A percentile compares a stretch with the other conserved stretches of the same genome.
These are phyloP conservation scores for Ficedula albicollis DNA, from an alignment of 2,797 vertebrate genomes.

Conservation along the genomic window DNA sequence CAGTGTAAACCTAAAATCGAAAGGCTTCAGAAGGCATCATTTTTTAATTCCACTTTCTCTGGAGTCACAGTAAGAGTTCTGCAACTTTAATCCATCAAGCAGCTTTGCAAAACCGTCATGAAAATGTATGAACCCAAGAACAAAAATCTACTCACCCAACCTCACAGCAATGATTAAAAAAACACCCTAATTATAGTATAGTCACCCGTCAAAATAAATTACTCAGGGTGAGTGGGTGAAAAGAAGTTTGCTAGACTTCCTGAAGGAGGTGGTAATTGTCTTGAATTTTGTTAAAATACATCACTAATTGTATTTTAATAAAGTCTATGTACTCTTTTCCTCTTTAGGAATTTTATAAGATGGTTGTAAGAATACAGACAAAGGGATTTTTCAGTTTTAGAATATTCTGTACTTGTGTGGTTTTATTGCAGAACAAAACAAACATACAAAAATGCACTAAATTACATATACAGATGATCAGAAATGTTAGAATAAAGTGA, in stretches of 20 bases:
- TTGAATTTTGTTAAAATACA: slow-evolving; percentile 48
- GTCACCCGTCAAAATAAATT: slow-evolving; percentile 66
- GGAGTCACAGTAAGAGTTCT: not conserved
- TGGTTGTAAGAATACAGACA: not conserved
- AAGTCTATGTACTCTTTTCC: not conserved
- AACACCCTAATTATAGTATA: slow-evolving; percentile 39
- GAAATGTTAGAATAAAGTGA: not conserved
- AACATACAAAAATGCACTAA: not conserved
- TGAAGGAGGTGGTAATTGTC: slow-evolving; percentile 48
- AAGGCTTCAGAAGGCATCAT: not conserved
- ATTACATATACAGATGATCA: not conserved
- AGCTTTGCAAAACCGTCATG: slow-evolving; percentile 15
- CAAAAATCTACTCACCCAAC: slow-evolving; percentile 43
- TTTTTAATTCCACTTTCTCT: not conserved
- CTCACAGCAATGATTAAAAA: slow-evolving; percentile 20
- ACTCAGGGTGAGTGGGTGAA: slow-evolving; percentile 50
- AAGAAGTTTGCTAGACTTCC: slow-evolving; percentile 34
- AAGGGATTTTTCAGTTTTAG: not conserved
- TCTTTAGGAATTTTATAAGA: not conserved
- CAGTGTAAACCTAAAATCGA: not conserved
- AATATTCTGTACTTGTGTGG: not conserved
- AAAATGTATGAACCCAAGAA: slow-evolving; percentile 54
- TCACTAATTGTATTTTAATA: slow-evolving; percentile 39
- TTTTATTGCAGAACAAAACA: not conserved
- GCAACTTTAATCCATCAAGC: slow-evolving; percentile 19